phyloP scores from a whole-genome alignment of 2,113 vertebrate species.

The Neolamprologus kungweensis region DNA sequence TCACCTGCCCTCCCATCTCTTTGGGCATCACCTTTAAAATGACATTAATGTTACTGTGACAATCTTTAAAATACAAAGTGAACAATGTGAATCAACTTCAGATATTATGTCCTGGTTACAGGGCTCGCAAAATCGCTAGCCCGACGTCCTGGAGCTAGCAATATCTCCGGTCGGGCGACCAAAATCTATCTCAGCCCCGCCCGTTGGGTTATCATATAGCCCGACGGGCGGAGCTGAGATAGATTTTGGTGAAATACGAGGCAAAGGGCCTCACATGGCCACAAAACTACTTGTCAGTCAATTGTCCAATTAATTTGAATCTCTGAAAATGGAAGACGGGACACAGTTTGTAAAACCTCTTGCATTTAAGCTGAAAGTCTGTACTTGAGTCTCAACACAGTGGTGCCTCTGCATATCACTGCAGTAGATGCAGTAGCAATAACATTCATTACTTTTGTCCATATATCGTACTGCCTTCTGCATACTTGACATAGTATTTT shows the following conservation, averaged over 20 bases:
- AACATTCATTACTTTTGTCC: neutral
- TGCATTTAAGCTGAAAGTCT: neutral
- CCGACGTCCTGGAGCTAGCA: too few species aligned
- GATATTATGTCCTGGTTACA: neutral
- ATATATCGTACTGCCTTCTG: neutral
- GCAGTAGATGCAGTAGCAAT: neutral
- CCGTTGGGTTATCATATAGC: too few species aligned
- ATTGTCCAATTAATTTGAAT: neutral
- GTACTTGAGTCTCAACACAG: neutral
- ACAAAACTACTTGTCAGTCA: neutral
- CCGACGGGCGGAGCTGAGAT: too few species aligned
- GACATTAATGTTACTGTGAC: neutral
- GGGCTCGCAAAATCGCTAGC: too few species aligned
- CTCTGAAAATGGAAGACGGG: neutral
- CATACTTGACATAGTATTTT: neutral
- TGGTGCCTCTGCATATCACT: neutral
- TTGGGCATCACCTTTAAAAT: neutral
- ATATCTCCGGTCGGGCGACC: too few species aligned
- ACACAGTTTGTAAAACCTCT: neutral
- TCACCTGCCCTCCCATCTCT: neutral
- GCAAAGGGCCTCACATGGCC: neutral
- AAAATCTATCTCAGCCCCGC: rapidly evolving
- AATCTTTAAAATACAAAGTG: neutral
- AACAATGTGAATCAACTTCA: neutral
- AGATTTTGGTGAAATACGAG: neutral